These are phyloP conservation scores for Nasonia longicornis DNA, from an alignment of 1,140 invertebrate genomes.

Conservation along the genomic window DNA sequence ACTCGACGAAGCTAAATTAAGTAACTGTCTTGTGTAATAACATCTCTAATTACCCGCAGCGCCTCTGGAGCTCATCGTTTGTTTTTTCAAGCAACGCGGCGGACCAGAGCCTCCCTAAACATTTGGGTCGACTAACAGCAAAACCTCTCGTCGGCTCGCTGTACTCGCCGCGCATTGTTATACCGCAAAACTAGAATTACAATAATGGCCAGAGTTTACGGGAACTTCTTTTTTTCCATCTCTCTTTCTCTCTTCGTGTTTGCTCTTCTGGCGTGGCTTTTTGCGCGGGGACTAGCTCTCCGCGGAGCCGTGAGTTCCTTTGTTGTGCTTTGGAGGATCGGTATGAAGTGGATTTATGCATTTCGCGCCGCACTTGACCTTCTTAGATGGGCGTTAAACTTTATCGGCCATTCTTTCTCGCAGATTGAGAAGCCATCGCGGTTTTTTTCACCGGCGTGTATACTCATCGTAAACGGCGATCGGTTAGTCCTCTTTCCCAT, in stretches of 20 bases:
- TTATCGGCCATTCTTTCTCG: background rate
- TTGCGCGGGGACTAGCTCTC: background rate
- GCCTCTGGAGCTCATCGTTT: background rate
- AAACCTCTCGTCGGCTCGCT: background rate
- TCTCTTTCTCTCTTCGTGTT: background rate
- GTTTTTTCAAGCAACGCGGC: background rate
- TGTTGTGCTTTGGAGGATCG: background rate
- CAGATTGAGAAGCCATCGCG: background rate
- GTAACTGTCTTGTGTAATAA: background rate
- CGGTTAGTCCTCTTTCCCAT: background rate
- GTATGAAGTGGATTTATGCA: background rate
- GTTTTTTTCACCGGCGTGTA: no score
- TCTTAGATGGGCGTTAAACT: background rate
- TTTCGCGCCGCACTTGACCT: background rate
- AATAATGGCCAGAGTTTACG: constrained; percentile 13
- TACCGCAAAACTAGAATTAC: constrained; percentile 36
- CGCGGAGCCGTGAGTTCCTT: background rate
- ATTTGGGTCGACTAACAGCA: constrained; percentile 35
- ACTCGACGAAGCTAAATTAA: background rate
- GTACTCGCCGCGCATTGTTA: background rate
- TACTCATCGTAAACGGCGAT: background rate
- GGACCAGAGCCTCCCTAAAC: background rate
- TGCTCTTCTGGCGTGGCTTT: background rate
- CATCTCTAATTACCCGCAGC: background rate
- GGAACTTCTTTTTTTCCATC: background rate